Conservation (phyloP, 1,140 invertebrate genomes). For the Drosophila kanapiae region DNA sequence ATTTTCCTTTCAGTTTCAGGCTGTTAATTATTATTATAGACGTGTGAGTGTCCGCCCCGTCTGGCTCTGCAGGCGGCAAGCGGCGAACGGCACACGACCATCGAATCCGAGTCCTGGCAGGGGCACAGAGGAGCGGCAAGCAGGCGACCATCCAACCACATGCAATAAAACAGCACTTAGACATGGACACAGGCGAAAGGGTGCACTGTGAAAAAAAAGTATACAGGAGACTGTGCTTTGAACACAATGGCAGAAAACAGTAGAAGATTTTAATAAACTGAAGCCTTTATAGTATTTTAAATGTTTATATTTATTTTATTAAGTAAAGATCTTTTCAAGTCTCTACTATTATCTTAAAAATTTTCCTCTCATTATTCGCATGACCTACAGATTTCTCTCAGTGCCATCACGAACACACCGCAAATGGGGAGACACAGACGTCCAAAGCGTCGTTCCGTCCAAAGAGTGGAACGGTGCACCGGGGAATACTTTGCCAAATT, state of each 20-base stretch:
- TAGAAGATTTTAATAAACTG: not conserved
- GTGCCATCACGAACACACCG: slow-evolving; percentile 12
- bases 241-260: no score
- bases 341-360: fast-evolving
- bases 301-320: not conserved
- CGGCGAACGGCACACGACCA: slow-evolving; percentile 36
- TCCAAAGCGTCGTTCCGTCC: slow-evolving; percentile 18
- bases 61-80: slow-evolving; percentile 11
- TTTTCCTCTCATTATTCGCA: not conserved
- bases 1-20: slow-evolving; percentile 72
- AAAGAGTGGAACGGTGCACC: slow-evolving; percentile 72
- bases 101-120: slow-evolving; percentile 8
- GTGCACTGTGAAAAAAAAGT: not conserved
- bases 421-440: slow-evolving; percentile 4
- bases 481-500: slow-evolving; percentile 83
- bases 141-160: slow-evolving; percentile 57
- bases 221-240: no score
- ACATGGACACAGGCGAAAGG: slow-evolving; percentile 41
- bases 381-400: not conserved
- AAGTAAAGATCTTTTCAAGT: fast-evolving
- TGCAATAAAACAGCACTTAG: slow-evolving; percentile 83
- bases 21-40: slow-evolving; percentile 84
- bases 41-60: slow-evolving; percentile 72
- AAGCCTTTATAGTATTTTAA: no score
- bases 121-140: not conserved